Base-by-base conservation (phyloP, 37 sponge, comb jelly and placozoan species). In the Beroe forskalii region DNA sequence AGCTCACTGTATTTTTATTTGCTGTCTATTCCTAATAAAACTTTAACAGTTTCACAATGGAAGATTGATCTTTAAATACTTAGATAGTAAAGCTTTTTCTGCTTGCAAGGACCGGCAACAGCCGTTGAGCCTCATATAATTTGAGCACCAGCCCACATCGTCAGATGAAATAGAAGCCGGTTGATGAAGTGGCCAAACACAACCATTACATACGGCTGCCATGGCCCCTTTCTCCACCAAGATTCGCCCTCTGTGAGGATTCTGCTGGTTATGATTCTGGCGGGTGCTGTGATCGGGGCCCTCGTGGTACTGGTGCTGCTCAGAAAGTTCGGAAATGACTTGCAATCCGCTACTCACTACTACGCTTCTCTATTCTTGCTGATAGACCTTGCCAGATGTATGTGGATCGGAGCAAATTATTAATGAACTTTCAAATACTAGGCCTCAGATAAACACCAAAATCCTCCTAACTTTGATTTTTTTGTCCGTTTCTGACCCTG, bases 331-430 rank as follows among this genome's bases (percentile, higher is more conserved):
- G 55, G 86, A 25, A 23, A 20, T 23, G 31, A 38, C 19, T 42
- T 80, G 28, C 38, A 17, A 24, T 3, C 1, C 0, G 44, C 35
- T 23, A 44, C 55, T 2, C n/a, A 27, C 35, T 38, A 80, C 35
- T 80, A 38, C 86, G n/a, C n/a, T 27, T 19, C 55, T 25, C 86
- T 80, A n/a, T 80, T 80, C 48, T 12, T 27, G 24, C 40, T 80
- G 12, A 80, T 37, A 1, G 86, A 80, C 27, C 44, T 80, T 23
- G 12, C 35, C 0, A 80, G 35, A 80, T 32, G 86, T 80, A 43
- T 42, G 55, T 2, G 38, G 4, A 33, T 17, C 4, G 20, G 28
- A 14, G 19, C 9, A 69, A 69, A 33, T 4, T 69, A 1, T 32
- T n/a, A 55, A 19, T 27, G 30, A 63, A 63, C 24, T 28, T 63